phyloP scores from a whole-genome alignment of 2,113 vertebrate species.

The Muntiacus reevesi region DNA sequence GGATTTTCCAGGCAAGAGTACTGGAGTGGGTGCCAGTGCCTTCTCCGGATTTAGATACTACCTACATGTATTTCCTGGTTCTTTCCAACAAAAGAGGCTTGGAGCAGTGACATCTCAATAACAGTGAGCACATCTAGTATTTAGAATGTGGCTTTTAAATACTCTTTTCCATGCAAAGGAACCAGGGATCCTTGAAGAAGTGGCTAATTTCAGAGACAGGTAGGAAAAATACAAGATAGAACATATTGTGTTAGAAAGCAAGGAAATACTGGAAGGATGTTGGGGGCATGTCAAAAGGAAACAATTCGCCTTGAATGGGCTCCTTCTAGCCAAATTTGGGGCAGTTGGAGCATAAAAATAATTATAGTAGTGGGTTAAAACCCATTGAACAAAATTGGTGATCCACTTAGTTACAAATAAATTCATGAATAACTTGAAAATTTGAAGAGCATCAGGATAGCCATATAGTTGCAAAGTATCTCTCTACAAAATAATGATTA shows the following conservation, averaged over 20 bases:
- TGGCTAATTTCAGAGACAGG: neutral
- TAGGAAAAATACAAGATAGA: neutral
- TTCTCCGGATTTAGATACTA: no score
- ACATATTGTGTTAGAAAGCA: neutral
- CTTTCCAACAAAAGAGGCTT: neutral
- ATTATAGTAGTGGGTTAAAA: neutral
- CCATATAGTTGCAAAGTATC: neutral
- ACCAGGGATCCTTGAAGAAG: neutral
- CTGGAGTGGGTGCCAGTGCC: no score
- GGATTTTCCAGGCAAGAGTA: no score
- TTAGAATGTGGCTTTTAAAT: neutral
- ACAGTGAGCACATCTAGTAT: neutral
- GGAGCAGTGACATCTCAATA: neutral
- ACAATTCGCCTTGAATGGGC: neutral
- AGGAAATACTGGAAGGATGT: neutral
- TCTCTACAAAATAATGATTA: neutral
- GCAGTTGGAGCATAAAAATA: neutral
- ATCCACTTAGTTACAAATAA: neutral
- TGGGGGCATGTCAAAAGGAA: neutral
- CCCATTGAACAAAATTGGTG: neutral
- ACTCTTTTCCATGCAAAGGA: neutral
- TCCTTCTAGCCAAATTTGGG: neutral
- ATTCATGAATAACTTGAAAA: neutral
- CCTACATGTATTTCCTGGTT: neutral
- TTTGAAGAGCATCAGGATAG: neutral